phyloP scores from a whole-genome alignment of 2,888 invertebrate species.

The Dysmachus trigonus region DNA sequence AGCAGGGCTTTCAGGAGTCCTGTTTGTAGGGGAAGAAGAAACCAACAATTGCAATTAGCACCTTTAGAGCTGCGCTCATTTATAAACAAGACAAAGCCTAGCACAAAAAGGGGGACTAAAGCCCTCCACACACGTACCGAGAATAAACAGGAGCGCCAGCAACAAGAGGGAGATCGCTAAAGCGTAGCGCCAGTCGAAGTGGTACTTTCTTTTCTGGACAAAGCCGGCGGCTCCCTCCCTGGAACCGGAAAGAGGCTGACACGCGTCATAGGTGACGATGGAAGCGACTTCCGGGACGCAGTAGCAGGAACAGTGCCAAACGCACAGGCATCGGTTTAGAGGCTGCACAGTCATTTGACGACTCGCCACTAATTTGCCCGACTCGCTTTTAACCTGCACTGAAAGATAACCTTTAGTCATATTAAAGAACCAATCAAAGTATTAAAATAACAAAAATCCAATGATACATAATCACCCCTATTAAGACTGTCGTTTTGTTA shows the following conservation, averaged over 20 bases:
- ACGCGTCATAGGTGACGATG: slow-evolving; percentile 53
- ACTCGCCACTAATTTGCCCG: slow-evolving; percentile 50
- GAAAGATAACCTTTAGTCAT: background rate
- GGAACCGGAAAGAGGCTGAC: slow-evolving; percentile 52
- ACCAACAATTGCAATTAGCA: slow-evolving; percentile 30
- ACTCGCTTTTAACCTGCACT: background rate
- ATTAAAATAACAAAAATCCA: too few species aligned
- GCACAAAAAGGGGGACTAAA: background rate
- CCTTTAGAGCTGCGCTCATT: background rate
- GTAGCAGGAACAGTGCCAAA: slow-evolving; percentile 59
- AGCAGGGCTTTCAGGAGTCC: slow-evolving; percentile 56
- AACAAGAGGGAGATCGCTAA: slow-evolving; percentile 46
- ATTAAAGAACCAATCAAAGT: background rate
- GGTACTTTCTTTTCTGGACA: background rate
- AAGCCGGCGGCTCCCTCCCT: slow-evolving; percentile 55
- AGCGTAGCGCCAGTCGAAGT: slow-evolving; percentile 44
- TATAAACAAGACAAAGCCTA: background rate
- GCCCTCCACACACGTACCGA: slow-evolving; percentile 51
- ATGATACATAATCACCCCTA: too few species aligned
- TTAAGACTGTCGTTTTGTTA: too few species aligned
- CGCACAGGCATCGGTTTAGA: slow-evolving; percentile 58
- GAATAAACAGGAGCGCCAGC: slow-evolving; percentile 51
- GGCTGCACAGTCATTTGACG: slow-evolving; percentile 55
- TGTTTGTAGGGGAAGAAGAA: slow-evolving; percentile 39
- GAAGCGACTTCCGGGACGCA: slow-evolving; percentile 56